A percentile compares a stretch with the other conserved stretches of the same genome.
Evolutionary conservation across 2,113 vertebrate species (phyloP).

Genomic region (Chaenogobius annularis): DNA sequence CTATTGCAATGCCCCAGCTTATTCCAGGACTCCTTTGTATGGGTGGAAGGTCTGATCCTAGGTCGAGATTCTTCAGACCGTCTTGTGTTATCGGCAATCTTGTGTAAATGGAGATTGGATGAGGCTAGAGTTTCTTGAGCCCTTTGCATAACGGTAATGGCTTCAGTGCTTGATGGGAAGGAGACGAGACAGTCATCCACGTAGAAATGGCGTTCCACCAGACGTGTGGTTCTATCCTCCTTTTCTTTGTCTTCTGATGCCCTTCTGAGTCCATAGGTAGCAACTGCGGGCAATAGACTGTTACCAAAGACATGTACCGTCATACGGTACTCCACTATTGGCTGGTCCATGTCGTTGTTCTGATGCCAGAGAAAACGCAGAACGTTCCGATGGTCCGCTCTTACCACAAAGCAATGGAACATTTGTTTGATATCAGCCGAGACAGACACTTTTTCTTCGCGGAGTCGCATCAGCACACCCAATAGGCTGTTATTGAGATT

Average conservation of each 20-base stretch:
- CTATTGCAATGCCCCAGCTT: background rate
- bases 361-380: background rate
- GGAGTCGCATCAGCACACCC: background rate
- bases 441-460: background rate
- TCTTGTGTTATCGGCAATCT: too few relatives aligned
- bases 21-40: background rate
- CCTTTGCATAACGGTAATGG: background rate
- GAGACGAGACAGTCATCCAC: background rate
- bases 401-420: background rate
- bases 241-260: background rate
- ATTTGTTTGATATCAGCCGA: background rate
- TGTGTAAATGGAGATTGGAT: too few relatives aligned
- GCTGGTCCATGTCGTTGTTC: too few relatives aligned
- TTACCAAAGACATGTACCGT: too few relatives aligned
- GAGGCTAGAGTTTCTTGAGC: too few relatives aligned
- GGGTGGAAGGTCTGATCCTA: background rate
- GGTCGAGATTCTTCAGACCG: background rate
- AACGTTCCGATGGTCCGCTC: background rate
- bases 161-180: background rate
- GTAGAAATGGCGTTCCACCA: background rate
- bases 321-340: too few relatives aligned
- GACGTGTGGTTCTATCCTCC: background rate
- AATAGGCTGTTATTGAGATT: background rate
- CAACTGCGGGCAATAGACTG: background rate
- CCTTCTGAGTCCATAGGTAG: background rate